These are phyloP conservation scores for Aepyceros melampus DNA, from an alignment of 2,113 vertebrate genomes.

Conservation along the genomic window DNA sequence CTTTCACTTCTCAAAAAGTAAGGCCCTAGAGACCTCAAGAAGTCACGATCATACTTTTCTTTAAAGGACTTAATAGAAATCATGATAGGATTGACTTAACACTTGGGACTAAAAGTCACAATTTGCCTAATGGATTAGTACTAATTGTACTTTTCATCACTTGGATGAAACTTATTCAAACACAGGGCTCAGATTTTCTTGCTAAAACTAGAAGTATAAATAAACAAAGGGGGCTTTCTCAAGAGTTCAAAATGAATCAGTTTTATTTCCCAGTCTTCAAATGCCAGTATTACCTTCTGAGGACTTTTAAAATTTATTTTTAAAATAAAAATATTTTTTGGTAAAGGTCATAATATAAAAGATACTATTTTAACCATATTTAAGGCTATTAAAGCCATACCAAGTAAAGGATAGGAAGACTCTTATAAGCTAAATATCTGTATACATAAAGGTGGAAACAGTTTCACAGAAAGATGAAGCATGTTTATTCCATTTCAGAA, in stretches of 20 bases:
- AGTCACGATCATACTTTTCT: background rate
- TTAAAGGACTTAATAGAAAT: background rate
- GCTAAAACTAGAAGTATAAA: background rate
- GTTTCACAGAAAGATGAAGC: background rate
- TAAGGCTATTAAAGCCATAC: background rate
- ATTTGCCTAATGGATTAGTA: background rate
- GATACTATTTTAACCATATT: background rate
- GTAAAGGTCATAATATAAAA: background rate
- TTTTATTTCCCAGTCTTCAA: background rate
- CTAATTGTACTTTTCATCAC: background rate
- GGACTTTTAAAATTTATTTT: background rate
- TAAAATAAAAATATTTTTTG: background rate
- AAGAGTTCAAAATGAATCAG: background rate
- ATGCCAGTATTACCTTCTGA: background rate
- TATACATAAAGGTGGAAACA: background rate
- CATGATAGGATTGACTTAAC: background rate
- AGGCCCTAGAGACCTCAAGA: background rate
- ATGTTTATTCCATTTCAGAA: constrained; percentile 21
- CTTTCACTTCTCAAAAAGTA: constrained; percentile 22
- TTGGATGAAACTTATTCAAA: background rate
- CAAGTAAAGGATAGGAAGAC: background rate
- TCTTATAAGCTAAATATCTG: background rate
- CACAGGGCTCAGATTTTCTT: background rate
- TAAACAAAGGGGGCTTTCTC: background rate
- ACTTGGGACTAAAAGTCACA: background rate